Conservation (phyloP, 2,113 vertebrate species). For the Ciconia maguari region DNA sequence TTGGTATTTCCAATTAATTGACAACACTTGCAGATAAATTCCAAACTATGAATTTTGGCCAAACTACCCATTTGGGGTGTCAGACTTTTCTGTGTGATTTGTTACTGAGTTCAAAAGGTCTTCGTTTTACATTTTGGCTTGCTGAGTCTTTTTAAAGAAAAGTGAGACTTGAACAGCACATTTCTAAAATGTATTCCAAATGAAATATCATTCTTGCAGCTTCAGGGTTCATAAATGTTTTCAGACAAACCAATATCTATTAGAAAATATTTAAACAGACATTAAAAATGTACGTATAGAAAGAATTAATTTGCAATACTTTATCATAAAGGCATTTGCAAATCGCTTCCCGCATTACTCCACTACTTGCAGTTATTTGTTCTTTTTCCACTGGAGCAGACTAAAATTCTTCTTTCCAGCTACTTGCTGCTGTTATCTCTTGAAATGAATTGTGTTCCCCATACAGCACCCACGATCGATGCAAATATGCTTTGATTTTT, state of each 20-base stretch:
- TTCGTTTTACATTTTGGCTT: background rate
- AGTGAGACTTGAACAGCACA: background rate
- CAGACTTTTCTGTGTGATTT: background rate
- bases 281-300: background rate
- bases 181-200: background rate
- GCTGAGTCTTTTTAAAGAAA: background rate
- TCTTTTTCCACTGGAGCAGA: slow-evolving; percentile 22
- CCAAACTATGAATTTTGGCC: background rate
- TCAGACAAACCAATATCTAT: background rate
- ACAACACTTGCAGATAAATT: background rate
- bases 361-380: background rate
- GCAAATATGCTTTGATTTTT: slow-evolving; percentile 43
- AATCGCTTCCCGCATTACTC: background rate
- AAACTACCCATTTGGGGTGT: background rate
- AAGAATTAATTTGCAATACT: slow-evolving; percentile 10
- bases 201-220: background rate
- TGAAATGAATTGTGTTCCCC: slow-evolving; percentile 3
- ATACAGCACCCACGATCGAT: background rate
- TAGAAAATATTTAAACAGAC: background rate
- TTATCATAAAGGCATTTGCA: slow-evolving; percentile 18
- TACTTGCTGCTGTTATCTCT: slow-evolving; percentile 18
- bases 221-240: slow-evolving; percentile 11
- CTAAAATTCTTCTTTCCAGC: slow-evolving; percentile 22
- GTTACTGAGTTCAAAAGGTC: background rate
- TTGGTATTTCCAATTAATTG: background rate